These are phyloP conservation scores for Stomatorhinus walkeri DNA, from an alignment of 2,797 vertebrate genomes.

Conservation along the genomic window DNA sequence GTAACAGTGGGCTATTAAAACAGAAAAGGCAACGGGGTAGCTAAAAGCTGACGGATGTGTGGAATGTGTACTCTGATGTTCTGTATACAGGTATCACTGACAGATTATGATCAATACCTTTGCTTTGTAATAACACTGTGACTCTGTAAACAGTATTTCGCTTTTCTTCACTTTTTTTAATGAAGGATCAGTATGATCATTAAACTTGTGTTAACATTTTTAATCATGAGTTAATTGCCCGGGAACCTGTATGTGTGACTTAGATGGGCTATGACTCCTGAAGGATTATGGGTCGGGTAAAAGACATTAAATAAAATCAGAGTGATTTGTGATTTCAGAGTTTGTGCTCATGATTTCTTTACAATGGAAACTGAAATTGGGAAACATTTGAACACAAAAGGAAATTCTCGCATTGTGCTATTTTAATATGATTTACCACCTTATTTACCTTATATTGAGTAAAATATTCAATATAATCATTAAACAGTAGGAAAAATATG, in stretches of 20 bases:
- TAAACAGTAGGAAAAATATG: background rate
- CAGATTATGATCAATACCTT: slow-evolving; percentile 10
- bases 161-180: slow-evolving; percentile 17
- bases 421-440: background rate
- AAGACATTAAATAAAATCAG: background rate
- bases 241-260: background rate
- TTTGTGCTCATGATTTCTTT: background rate
- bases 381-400: background rate
- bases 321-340: slow-evolving; percentile 1
- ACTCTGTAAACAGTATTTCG: slow-evolving; percentile 24
- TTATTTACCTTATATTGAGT: background rate
- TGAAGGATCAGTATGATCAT: slow-evolving; percentile 19
- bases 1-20: background rate
- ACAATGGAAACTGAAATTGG: background rate
- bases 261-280: slow-evolving; percentile 1
- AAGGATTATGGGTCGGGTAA: background rate
- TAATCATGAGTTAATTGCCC: background rate
- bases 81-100: background rate
- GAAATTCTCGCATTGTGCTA: background rate
- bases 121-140: slow-evolving; percentile 35
- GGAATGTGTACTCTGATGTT: background rate
- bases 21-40: background rate
- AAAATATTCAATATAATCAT: background rate
- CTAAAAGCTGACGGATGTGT: background rate
- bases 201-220: slow-evolving; percentile 24